Base-by-base conservation (phyloP, 1,140 invertebrate genomes). In the Odontomachus brunneus region DNA sequence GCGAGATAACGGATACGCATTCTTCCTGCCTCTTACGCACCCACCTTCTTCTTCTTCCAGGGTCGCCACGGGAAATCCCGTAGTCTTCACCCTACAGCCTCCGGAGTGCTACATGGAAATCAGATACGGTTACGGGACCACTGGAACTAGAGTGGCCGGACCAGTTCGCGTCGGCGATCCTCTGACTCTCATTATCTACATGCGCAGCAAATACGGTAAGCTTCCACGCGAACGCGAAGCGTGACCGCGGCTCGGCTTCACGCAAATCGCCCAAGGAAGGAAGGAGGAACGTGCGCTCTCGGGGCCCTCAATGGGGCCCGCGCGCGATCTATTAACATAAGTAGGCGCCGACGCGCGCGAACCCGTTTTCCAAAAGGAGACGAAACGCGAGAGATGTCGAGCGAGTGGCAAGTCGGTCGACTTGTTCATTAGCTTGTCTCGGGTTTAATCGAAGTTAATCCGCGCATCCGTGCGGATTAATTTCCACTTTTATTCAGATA, bases 71-170 rank as follows among this genome's bases (percentile, higher is more conserved):
- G 98, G 98, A 65, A 98, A 98, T 94, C 98, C 98, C 14, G 97
- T 98, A 14, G 97, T 98, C n/a, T 99, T 98, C 88, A 98, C 98
- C 0, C 94, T 99, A 48, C 97, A 97, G 88, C 98, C 98, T 14
- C 98, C 98, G 0, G 98, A 98, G 93, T 98, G 98, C 91, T 98
- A 98, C 94, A 99, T 99, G 98, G 98, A 98, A 94, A 98, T 99
- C 89, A 95, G 97, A 73, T 97, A 98, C 87, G 98, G 98, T 19
- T 98, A 97, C 92, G 97, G 97, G 17, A 97, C 97, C 11, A 95
- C 95, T 60, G 97, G 97, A 59, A 97, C 96, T 24, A 94, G 98
- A 66, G 97, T 98, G 0, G 96, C 97, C 7, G 98, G 97, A 59
- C 98, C 98, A 17, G 98, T 99, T 57, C 95, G 97, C 2, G 98